Evolutionary conservation across 2,888 invertebrate species (phyloP), one percentile per base, ranked within the genome.

Genomic region (Synergus itoensis): DNA sequence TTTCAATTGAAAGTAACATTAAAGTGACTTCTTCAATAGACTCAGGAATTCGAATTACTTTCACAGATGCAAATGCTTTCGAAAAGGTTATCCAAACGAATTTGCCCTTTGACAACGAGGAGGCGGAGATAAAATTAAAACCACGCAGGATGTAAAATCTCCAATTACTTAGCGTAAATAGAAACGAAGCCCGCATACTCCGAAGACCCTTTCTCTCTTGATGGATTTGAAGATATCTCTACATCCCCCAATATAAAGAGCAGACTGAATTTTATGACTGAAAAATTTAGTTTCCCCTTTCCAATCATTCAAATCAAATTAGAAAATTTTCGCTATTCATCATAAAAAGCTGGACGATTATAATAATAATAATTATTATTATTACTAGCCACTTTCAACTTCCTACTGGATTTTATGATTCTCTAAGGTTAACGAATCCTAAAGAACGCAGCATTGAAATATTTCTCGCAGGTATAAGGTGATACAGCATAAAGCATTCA

Each of bases 71-170:
- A 60, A 21, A 60, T 21, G 60, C 21, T 60, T 21, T 21, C 21
- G 21, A 60, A 60, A 60, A 60, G 28, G 4, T 16, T 18, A 67
- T 45, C 14, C 14, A 18, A 48, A 48, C 28, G 28, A 69, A 69
- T 69, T 69, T 69, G 48, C 48, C 16, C 28, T 16, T 69, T 69
- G 16, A 4, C 36, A 28, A 28, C 16, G 28, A 1, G 69, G 14
- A 9, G 45, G 45, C 8, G 14, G 16, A 11, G 18, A 48, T 69
- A 43, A 1, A 36, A 36, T 69, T 75, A 62, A 78, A 78, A 84
- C 83, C 81, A 77, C 84, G 84, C 87, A 88, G 90, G 89, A 90
- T 90, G 88, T 85, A 83, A 86, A 83, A 84, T 88, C 86, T 90
- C 88, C 81, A 82, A 86, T 89, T 90, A 89, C 89, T 80, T 76